These are phyloP conservation scores for Sycophila texana DNA, from an alignment of 2,888 invertebrate species.

Conservation along the genomic window DNA sequence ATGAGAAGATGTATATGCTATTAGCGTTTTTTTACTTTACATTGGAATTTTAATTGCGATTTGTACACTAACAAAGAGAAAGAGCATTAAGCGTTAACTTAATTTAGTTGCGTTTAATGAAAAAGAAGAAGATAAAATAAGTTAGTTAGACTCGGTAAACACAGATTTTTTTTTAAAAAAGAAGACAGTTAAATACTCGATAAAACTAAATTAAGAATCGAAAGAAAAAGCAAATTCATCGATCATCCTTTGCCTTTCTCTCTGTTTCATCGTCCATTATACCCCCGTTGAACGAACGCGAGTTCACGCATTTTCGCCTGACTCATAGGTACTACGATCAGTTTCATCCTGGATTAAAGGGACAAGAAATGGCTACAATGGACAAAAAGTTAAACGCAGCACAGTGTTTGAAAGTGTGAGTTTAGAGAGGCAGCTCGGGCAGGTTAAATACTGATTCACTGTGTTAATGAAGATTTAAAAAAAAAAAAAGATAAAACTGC, in stretches of 20 bases:
- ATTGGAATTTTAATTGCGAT: slow-evolving; percentile 8
- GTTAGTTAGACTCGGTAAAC: no score
- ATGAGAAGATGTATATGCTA: slow-evolving; percentile 27
- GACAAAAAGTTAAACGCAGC: slow-evolving; percentile 52
- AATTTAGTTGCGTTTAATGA: background rate
- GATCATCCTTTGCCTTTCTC: slow-evolving; percentile 32
- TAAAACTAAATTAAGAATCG: no score
- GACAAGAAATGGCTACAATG: slow-evolving; percentile 26
- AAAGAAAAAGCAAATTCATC: slow-evolving; percentile 4
- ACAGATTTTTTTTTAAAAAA: no score
- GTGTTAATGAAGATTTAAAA: slow-evolving; percentile 61
- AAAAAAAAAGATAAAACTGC: slow-evolving; percentile 57
- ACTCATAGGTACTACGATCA: slow-evolving; percentile 43
- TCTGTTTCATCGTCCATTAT: slow-evolving; percentile 44
- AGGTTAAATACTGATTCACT: slow-evolving; percentile 70
- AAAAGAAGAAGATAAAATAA: no score
- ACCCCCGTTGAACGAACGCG: slow-evolving; percentile 12
- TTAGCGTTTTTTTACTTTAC: slow-evolving; percentile 1
- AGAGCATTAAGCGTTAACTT: slow-evolving; percentile 12
- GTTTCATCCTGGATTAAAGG: slow-evolving; percentile 46
- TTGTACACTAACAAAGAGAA: slow-evolving; percentile 18
- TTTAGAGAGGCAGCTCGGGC: slow-evolving; percentile 74
- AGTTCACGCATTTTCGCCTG: slow-evolving; percentile 34
- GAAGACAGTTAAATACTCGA: no score
- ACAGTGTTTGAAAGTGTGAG: slow-evolving; percentile 56